Percentiles rank a stretch among this genome's conserved stretches.
phyloP scores from a whole-genome alignment of 2,797 vertebrate species.

The Gorsachius magnificus region DNA sequence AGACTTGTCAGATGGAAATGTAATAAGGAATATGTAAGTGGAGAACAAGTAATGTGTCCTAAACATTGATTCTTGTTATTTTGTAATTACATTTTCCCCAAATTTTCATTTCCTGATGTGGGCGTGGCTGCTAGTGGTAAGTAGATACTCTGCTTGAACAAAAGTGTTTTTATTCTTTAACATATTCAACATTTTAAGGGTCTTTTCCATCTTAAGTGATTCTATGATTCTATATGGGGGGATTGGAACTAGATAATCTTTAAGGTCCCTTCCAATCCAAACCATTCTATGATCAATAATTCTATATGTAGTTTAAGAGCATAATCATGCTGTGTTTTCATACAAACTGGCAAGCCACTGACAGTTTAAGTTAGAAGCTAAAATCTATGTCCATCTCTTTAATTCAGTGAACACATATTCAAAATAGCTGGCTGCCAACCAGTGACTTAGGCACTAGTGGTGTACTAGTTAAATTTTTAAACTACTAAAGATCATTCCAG shows the following conservation, averaged over 20 bases:
- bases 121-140: background rate
- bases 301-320: background rate
- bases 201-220: background rate
- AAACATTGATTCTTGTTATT: background rate
- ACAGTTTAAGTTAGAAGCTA: background rate
- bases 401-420: background rate
- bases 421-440: background rate
- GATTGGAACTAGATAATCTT: background rate
- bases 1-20: background rate
- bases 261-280: background rate
- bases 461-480: background rate
- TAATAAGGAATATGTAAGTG: background rate
- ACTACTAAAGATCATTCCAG: background rate
- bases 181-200: background rate
- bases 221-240: background rate
- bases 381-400: background rate
- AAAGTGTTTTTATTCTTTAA: background rate
- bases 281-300: background rate
- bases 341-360: background rate
- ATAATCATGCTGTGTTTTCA: background rate
- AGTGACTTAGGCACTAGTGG: background rate
- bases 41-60: background rate
- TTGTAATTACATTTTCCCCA: background rate
- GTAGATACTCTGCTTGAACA: background rate
- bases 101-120: background rate